Evolutionary conservation across 2,113 vertebrate species (phyloP).

Genomic region (Mirza zaza): DNA sequence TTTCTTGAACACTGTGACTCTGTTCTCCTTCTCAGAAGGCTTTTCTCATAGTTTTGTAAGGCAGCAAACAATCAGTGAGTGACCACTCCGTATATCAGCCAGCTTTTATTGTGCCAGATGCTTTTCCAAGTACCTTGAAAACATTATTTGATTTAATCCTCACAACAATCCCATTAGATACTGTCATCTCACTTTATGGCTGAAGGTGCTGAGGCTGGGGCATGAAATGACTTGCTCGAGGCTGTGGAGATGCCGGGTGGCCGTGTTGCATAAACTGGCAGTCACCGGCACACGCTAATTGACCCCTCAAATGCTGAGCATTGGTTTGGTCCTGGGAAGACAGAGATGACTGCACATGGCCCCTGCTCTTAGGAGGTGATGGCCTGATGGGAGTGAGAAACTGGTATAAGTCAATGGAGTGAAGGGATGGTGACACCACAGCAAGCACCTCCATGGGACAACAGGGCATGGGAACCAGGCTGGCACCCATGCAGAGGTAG

Average conservation of each 20-base stretch:
- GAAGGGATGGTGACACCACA: accelerated
- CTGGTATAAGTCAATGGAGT: accelerated
- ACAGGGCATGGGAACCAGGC: too few species aligned
- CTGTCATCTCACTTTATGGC: accelerated
- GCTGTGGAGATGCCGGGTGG: accelerated
- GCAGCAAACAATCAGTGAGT: accelerated
- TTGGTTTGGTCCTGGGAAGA: not conserved
- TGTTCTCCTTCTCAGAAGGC: not conserved
- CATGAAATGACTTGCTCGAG: too few species aligned
- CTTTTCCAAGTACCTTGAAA: not conserved
- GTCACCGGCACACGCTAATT: accelerated
- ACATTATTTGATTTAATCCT: not conserved
- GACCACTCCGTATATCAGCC: not conserved
- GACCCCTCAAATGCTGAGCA: accelerated
- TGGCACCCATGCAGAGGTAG: accelerated
- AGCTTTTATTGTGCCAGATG: accelerated
- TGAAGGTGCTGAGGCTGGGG: not conserved
- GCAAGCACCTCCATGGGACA: accelerated
- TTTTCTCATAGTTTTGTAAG: accelerated
- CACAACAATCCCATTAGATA: accelerated
- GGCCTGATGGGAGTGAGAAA: accelerated
- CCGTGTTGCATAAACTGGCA: accelerated
- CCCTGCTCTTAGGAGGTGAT: not conserved
- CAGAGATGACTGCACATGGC: accelerated
- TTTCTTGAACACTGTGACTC: not conserved